Conservation (phyloP, 2,888 invertebrate genomes). For the Biston stratarius region DNA sequence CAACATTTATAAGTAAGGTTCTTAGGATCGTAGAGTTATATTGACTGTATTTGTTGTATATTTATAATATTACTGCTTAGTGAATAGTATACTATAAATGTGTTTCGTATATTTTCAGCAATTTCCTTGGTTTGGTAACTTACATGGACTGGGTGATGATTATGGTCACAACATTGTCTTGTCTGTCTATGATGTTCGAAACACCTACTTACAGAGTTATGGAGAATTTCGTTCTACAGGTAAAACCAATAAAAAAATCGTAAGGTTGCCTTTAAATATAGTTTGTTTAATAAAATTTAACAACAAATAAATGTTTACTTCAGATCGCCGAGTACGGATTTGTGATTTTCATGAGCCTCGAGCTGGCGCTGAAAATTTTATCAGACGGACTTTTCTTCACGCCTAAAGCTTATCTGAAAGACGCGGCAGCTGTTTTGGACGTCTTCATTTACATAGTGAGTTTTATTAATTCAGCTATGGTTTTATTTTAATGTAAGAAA, state of each 20-base stretch:
- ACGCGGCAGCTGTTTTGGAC: constrained; percentile 98
- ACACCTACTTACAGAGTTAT: constrained; percentile 97
- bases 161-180: constrained; percentile 97
- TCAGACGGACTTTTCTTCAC: constrained; percentile 99
- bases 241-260: constrained; percentile 40
- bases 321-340: constrained; percentile 98
- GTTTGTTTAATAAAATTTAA: no score
- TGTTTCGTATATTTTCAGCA: constrained; percentile 87
- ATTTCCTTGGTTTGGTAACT: constrained; percentile 98
- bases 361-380: constrained; percentile 97
- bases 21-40: no score
- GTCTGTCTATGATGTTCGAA: constrained; percentile 99
- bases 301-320: constrained; percentile 39
- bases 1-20: no score
- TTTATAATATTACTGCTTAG: no score
- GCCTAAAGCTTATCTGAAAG: constrained; percentile 99
- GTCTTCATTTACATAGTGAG: constrained; percentile 87
- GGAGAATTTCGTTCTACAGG: constrained; percentile 96
- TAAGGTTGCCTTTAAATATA: not conserved
- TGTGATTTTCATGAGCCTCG: constrained; percentile 99
- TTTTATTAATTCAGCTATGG: not conserved
- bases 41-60: no score
- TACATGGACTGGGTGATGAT: constrained; percentile 99
- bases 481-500: not conserved
- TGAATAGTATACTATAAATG: no score